phyloP scores from a whole-genome alignment of 2,113 vertebrate genomes.

The Aleadryas rufinucha region DNA sequence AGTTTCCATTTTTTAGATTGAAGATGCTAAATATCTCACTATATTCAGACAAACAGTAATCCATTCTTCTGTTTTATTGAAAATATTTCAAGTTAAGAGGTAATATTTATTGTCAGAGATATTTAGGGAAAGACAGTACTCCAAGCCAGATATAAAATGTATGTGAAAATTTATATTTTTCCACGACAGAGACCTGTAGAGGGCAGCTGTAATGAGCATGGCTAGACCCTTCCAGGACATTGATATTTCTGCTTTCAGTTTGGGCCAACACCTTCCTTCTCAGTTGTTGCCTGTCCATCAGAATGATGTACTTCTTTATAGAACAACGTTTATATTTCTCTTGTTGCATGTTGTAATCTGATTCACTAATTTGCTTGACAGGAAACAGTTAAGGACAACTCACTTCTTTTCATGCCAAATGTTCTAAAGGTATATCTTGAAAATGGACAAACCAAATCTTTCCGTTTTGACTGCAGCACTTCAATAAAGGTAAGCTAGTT shows the following conservation, averaged over 20 bases:
- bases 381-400: constrained; percentile 98
- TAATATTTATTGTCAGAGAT: neutral
- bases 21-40: neutral
- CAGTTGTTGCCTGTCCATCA: neutral
- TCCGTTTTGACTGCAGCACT: constrained; percentile 96
- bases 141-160: neutral
- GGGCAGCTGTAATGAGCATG: neutral
- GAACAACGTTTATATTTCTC: neutral
- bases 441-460: constrained; percentile 98
- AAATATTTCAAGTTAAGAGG: neutral
- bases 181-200: neutral
- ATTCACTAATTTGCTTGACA: constrained; percentile 56
- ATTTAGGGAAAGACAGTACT: neutral
- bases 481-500: constrained; percentile 89
- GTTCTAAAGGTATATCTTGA: constrained; percentile 99
- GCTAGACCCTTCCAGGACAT: neutral
- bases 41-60: neutral
- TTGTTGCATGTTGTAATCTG: constrained; percentile 10
- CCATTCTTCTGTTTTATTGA: neutral
- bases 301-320: neutral
- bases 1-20: neutral
- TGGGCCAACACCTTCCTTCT: neutral
- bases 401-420: constrained; percentile 99
- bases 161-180: neutral
- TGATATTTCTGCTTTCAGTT: neutral